Percentiles rank a stretch among this genome's conserved stretches.
These are phyloP conservation scores for Rhadina sibilatrix DNA, from an alignment of 2,113 vertebrate genomes.

Conservation along the genomic window DNA sequence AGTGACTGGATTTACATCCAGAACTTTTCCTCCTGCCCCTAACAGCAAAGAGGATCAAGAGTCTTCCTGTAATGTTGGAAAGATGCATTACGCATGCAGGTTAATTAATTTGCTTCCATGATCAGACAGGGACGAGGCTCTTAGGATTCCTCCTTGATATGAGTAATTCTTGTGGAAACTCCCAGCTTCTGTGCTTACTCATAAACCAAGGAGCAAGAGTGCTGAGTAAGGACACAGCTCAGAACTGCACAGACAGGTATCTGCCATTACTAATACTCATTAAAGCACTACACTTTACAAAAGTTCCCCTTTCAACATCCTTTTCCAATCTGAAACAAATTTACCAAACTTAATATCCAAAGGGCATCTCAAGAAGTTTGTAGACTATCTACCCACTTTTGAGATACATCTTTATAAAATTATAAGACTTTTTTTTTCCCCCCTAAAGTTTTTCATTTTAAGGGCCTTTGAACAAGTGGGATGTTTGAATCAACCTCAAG, in stretches of 20 bases:
- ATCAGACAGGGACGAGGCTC: background rate
- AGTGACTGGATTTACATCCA: background rate
- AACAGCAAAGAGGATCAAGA: background rate
- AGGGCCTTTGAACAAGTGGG: background rate
- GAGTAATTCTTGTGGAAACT: conserved; percentile 1
- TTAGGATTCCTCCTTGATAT: background rate
- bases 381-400: background rate
- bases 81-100: background rate
- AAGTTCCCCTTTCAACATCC: background rate
- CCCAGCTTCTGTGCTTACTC: conserved; percentile 30
- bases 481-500: background rate
- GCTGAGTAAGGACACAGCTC: background rate
- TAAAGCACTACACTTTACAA: background rate
- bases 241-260: background rate
- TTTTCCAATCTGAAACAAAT: background rate
- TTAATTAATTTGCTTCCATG: background rate
- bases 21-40: background rate
- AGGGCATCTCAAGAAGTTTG: background rate
- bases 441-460: background rate
- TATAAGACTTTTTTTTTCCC: background rate
- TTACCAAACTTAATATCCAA: background rate
- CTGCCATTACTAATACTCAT: background rate
- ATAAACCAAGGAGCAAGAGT: background rate
- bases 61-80: background rate
- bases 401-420: background rate